Conservation (phyloP, 2,888 invertebrate genomes). For the Rhabditophanes sp. region DNA sequence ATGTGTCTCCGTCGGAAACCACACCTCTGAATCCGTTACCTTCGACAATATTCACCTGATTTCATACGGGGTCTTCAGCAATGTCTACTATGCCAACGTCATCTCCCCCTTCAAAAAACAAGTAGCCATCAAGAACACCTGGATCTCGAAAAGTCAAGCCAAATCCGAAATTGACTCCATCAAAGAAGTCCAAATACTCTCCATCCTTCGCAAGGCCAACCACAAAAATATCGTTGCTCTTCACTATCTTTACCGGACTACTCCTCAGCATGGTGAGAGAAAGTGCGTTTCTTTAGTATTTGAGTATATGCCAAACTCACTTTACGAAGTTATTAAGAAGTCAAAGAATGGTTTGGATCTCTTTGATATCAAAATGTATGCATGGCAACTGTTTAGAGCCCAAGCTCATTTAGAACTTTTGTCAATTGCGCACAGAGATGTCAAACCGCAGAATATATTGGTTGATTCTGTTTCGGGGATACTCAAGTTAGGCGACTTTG, state of each 20-base stretch:
- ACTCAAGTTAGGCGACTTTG: constrained; percentile 31
- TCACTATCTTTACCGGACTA: constrained; percentile 1
- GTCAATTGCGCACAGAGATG: constrained; percentile 9
- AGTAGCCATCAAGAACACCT: constrained; percentile 29
- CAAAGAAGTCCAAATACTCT: constrained; percentile 9
- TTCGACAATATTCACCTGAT: constrained; percentile 14
- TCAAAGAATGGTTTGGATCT: constrained; percentile 11
- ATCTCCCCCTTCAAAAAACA: constrained; percentile 12
- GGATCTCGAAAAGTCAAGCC: constrained; percentile 12
- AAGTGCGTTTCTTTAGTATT: constrained; percentile 3
- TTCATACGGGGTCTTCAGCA: constrained; percentile 15
- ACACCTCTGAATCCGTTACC: no score
- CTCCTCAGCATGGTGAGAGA: not conserved
- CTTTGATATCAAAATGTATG: constrained; percentile 24
- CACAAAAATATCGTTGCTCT: constrained; percentile 5
- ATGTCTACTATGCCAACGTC: constrained; percentile 14
- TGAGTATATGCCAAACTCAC: constrained; percentile 3
- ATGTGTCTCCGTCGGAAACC: no score
- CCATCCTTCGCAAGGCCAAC: constrained; percentile 5
- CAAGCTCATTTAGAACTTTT: not conserved
- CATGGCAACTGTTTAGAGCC: constrained; percentile 35
- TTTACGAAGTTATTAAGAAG: constrained; percentile 10
- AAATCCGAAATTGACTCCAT: constrained; percentile 3
- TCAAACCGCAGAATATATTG: constrained; percentile 20
- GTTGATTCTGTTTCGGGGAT: constrained; percentile 17